A percentile compares a stretch with the other conserved stretches of the same genome.
Evolutionary conservation across 2,888 invertebrate genomes (phyloP).

Genomic region (Coecobrya sp.): DNA sequence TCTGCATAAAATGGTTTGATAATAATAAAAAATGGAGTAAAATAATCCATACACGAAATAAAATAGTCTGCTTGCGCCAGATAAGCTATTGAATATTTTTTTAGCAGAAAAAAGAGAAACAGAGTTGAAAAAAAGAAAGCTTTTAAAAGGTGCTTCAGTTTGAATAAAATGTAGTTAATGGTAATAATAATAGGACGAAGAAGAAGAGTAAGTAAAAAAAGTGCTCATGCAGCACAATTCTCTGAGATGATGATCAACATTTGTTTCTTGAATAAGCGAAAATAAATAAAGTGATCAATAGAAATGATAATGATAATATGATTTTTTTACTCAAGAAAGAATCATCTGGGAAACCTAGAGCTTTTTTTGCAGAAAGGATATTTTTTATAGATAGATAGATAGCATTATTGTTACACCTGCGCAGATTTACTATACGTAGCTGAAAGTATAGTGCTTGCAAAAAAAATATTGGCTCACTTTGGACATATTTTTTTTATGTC

Average conservation of each 20-base stretch:
- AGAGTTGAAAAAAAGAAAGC: conserved; percentile 11
- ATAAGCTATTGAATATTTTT: background rate
- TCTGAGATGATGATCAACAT: background rate
- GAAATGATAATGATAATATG: background rate
- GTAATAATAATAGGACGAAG: background rate
- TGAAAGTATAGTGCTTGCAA: no score
- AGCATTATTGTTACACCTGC: conserved; percentile 3
- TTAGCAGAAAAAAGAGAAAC: conserved; percentile 17
- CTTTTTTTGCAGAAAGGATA: conserved; percentile 47
- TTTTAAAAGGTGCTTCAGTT: conserved; percentile 6
- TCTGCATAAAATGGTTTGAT: background rate
- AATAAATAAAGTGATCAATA: conserved; percentile 1
- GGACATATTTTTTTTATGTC: no score
- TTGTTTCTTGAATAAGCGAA: conserved; percentile 1
- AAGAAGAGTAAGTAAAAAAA: background rate
- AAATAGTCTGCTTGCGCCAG: conserved; percentile 10
- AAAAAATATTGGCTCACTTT: no score
- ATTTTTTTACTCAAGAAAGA: background rate
- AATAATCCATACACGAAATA: background rate
- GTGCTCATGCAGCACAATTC: conserved; percentile 20
- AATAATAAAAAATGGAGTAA: background rate
- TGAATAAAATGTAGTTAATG: conserved; percentile 25
- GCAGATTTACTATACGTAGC: background rate
- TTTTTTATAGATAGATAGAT: no score
- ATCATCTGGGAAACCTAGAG: conserved; percentile 56